Conservation (phyloP, 2,888 invertebrate species). For the Saturnia japonica region DNA sequence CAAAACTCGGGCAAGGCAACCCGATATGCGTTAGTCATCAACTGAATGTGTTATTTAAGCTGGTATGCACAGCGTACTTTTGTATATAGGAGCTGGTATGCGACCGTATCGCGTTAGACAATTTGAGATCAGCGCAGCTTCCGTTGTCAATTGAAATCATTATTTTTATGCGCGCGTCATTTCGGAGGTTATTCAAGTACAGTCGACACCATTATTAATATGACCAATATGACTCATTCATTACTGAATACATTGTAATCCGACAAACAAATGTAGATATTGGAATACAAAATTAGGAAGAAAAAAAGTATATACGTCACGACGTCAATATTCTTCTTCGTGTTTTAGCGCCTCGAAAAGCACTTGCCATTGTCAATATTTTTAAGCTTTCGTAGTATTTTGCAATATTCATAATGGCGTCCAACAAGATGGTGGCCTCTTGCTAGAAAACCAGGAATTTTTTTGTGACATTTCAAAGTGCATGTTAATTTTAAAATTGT, state of each 20-base stretch:
- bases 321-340: too few relatives aligned
- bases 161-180: conserved; percentile 50
- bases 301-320: too few relatives aligned
- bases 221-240: not conserved
- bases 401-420: too few relatives aligned
- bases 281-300: too few relatives aligned
- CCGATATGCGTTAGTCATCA: conserved; percentile 19
- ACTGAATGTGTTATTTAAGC: conserved; percentile 4
- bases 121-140: conserved; percentile 56
- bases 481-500: too few relatives aligned
- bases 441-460: too few relatives aligned
- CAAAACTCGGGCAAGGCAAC: conserved; percentile 6
- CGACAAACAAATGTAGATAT: not conserved
- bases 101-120: conserved; percentile 40
- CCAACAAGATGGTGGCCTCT: too few relatives aligned
- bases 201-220: not conserved
- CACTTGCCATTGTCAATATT: too few relatives aligned
- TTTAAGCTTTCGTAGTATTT: too few relatives aligned
- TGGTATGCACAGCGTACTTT: too few relatives aligned
- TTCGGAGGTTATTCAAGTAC: conserved; percentile 58
- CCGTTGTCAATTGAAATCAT: conserved; percentile 65
- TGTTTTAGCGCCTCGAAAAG: too few relatives aligned
- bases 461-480: too few relatives aligned
- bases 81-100: conserved; percentile 23
- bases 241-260: not conserved